Evolutionary conservation across 1,140 invertebrate species (phyloP), one percentile per base, ranked within the genome.

Genomic region (Apis laboriosa): DNA sequence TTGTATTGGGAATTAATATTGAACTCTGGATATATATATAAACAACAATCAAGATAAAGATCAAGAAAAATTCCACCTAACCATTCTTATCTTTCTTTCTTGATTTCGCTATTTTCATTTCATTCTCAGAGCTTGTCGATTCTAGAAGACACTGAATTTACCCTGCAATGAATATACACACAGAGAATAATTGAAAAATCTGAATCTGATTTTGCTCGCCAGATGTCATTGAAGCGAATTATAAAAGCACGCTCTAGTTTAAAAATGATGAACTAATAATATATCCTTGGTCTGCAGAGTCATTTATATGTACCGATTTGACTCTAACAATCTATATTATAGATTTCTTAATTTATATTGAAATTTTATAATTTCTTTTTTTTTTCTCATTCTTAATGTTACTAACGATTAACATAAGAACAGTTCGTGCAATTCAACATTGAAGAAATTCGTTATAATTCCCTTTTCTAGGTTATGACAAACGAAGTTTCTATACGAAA

Each of bases 91-190:
- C n/a, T 53, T 17, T 15, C 68, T n/a, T 13, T 13, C 11, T 53
- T 53, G 21, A 13, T 17, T 15, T n/a, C 24, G 17, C 0, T 21
- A 2, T 17, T 5, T n/a, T 15, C 4, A 15, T 53, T 9, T 28
- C 24, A 4, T 28, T 51, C 49, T 11, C n/a, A 11, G n/a, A 49
- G 56, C 67, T 56, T 56, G 55, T 43, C 70, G 70, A 67, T 19
- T 28, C 13, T 51, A 68, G 73, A 82, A 82, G 73, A 82, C 80
- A 82, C 73, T 82, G 74, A 82, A 82, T 67, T 77, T 82, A 82
- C 80, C 80, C 80, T 82, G 73, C 80, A 68, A 82, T 56, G 73
- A 74, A 80, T 80, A 60, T 15, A 63, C 67, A 58, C 56, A 77
- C 21, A 55, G n/a, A 28, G 70, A 71, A 71, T 24, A 55, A 71